Conservation (phyloP, 2,113 vertebrate genomes). For the Heterotis niloticus region DNA sequence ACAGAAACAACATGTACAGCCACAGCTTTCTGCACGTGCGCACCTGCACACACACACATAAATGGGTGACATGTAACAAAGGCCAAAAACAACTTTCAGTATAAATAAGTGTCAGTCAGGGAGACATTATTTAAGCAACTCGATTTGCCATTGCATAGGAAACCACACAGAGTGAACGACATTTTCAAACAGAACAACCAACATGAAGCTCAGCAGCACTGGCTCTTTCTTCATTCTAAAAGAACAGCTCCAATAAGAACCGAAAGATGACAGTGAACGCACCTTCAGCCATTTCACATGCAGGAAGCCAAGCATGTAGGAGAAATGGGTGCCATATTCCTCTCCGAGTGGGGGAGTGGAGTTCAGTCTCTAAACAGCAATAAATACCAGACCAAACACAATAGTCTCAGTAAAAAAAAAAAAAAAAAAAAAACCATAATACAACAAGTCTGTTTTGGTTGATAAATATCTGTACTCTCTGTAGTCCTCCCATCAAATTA, state of each 20-base stretch:
- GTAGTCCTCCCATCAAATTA: neutral
- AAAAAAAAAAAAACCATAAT: too few species aligned
- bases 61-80: too few species aligned
- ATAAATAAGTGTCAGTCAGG: too few species aligned
- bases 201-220: too few species aligned
- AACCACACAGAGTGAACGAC: neutral
- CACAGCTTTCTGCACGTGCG: too few species aligned
- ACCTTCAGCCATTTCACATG: slow-evolving; percentile 65
- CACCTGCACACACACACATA: too few species aligned
- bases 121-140: too few species aligned
- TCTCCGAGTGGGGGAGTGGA: slow-evolving; percentile 37
- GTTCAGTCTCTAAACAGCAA: slow-evolving; percentile 16
- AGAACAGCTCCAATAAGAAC: slow-evolving; percentile 66
- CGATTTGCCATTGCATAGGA: neutral
- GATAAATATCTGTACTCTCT: neutral
- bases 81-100: too few species aligned
- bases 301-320: slow-evolving; percentile 64
- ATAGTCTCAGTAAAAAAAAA: slow-evolving; percentile 1
- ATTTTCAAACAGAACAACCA: neutral
- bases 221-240: neutral
- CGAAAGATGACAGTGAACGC: slow-evolving; percentile 45
- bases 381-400: neutral
- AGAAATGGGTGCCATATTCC: slow-evolving; percentile 53
- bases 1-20: too few species aligned
- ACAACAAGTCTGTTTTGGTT: neutral